Conservation (phyloP, 2,113 vertebrate genomes). For the Gymnogyps californianus region DNA sequence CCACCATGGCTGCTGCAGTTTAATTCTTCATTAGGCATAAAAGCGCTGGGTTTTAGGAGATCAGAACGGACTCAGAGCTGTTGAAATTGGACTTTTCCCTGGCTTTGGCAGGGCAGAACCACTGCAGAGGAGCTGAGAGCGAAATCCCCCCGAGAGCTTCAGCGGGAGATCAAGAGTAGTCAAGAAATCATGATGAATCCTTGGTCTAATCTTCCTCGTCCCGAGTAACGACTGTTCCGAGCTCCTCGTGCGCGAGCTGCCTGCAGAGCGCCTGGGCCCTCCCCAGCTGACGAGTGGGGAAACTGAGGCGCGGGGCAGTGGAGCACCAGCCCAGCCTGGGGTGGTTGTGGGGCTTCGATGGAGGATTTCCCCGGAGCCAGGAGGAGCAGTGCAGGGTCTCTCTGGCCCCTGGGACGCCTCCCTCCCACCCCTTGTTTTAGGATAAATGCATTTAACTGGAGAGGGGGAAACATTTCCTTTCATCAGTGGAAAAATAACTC, state of each 20-base stretch:
- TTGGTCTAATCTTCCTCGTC: background rate
- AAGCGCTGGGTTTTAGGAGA: background rate
- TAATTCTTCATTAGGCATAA: background rate
- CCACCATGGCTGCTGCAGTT: accelerated
- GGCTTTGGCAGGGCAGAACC: background rate
- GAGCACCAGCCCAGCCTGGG: background rate
- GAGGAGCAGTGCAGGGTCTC: accelerated
- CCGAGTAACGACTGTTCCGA: background rate
- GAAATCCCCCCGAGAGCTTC: background rate
- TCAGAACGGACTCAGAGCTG: background rate
- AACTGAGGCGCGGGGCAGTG: background rate
- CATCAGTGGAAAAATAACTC: background rate
- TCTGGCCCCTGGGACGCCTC: accelerated
- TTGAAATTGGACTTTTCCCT: background rate
- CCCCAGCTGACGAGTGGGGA: accelerated
- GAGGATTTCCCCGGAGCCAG: background rate
- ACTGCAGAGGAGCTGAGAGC: background rate
- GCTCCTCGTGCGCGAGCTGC: accelerated
- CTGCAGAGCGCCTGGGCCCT: background rate
- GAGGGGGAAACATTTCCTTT: background rate
- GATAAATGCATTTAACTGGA: background rate
- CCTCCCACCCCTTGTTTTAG: background rate
- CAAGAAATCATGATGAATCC: background rate
- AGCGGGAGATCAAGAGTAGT: background rate
- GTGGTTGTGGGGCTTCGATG: accelerated